Percentiles rank a stretch among this genome's conserved stretches.
Evolutionary conservation across 2,888 invertebrate species (phyloP).

Genomic region (Scaptomyza reducta): DNA sequence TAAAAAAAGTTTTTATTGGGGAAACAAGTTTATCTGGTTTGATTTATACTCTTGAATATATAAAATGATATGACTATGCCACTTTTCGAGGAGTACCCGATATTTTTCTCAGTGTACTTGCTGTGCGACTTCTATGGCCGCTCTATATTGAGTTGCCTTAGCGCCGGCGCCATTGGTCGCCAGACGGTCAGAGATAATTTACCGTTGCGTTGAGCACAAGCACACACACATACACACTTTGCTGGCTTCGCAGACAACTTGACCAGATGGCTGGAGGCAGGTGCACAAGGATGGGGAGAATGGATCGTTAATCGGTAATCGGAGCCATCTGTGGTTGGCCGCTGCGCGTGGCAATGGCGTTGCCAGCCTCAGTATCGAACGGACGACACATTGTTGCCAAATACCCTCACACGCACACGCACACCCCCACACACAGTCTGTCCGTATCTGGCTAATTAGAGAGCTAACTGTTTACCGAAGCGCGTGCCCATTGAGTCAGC

Average conservation of each 20-base stretch:
- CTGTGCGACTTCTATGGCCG: constrained; percentile 19
- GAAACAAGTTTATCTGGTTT: no score
- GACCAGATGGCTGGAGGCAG: constrained; percentile 3
- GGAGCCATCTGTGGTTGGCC: constrained; percentile 45
- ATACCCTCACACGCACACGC: background rate
- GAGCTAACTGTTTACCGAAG: constrained; percentile 37
- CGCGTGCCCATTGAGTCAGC: constrained; percentile 53
- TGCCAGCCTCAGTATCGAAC: background rate
- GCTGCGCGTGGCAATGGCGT: constrained; percentile 45
- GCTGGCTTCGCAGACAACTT: constrained; percentile 25
- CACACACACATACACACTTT: constrained; percentile 29
- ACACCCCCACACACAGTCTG: background rate
- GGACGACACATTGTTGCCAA: constrained; percentile 9
- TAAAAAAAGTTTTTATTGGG: no score
- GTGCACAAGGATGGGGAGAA: background rate
- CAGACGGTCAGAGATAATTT: constrained; percentile 25
- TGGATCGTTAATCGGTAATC: constrained; percentile 37
- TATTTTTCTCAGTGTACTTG: background rate
- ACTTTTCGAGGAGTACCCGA: no score
- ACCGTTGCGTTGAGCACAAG: constrained; percentile 26
- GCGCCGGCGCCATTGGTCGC: constrained; percentile 45
- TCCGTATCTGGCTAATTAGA: constrained; percentile 22
- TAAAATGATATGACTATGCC: no score
- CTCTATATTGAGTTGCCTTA: constrained; percentile 25
- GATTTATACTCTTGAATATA: no score